Percentiles rank a stretch among this genome's conserved stretches.
These are phyloP conservation scores for Geophilus truncorum DNA, from an alignment of 2,888 invertebrate species.

Conservation along the genomic window DNA sequence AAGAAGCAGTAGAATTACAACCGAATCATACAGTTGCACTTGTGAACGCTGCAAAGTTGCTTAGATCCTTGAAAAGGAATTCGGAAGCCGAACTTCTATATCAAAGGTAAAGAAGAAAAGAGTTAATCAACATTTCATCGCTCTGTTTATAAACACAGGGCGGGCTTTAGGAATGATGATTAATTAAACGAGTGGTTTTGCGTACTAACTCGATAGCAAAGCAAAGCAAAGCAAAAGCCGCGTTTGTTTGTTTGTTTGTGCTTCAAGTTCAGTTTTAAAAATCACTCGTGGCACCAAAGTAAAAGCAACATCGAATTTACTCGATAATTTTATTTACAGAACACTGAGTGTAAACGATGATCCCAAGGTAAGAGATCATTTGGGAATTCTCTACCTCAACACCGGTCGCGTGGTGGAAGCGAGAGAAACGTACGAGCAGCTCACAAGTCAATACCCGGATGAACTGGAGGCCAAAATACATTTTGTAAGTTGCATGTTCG, in stretches of 20 bases:
- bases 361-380: constrained; percentile 36
- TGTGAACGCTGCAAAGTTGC: constrained; percentile 55
- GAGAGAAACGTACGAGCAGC: constrained; percentile 31
- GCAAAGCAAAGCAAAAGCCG: no score
- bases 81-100: constrained; percentile 36
- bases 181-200: no score
- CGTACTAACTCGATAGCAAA: no score
- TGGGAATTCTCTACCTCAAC: constrained; percentile 36
- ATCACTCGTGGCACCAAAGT: no score
- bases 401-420: constrained; percentile 37
- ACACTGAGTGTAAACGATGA: constrained; percentile 35
- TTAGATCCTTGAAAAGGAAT: constrained; percentile 33
- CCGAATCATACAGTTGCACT: constrained; percentile 69
- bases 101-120: constrained; percentile 32
- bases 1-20: constrained; percentile 60
- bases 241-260: no score
- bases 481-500: constrained; percentile 36
- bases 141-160: no score
- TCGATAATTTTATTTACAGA: constrained; percentile 31
- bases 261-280: no score
- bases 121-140: no score
- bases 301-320: neutral
- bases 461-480: constrained; percentile 37
- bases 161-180: no score
- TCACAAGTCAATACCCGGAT: constrained; percentile 35